These are phyloP conservation scores for fruit fly (Drosophila melanogaster) DNA, from an alignment of 1,140 invertebrate species.

Conservation along the genomic window DNA sequence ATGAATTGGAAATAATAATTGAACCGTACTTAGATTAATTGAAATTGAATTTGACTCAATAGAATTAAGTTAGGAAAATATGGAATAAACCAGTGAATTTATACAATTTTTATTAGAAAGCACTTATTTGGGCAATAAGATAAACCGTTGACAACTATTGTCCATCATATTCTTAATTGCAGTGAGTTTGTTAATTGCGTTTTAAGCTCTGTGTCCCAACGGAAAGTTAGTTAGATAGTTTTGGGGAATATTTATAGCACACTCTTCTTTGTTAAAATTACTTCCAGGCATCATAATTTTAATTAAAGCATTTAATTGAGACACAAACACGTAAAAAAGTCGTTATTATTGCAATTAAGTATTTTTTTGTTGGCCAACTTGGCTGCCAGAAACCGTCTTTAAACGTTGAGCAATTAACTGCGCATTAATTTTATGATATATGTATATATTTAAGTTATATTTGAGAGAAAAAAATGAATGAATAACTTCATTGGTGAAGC, in stretches of 20 bases:
- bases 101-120: too few relatives aligned
- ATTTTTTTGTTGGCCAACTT: slow-evolving; percentile 35
- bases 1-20: slow-evolving; percentile 13
- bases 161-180: background rate
- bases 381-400: slow-evolving; percentile 26
- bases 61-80: too few relatives aligned
- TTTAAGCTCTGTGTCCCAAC: slow-evolving; percentile 1
- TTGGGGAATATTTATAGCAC: slow-evolving; percentile 14
- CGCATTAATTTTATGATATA: slow-evolving; percentile 31
- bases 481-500: slow-evolving; percentile 41
- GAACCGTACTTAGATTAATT: background rate
- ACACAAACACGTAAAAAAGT: slow-evolving; percentile 61
- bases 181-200: background rate
- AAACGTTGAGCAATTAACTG: slow-evolving; percentile 43
- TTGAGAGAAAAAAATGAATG: slow-evolving; percentile 4
- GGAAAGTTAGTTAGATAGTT: slow-evolving; percentile 8
- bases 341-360: slow-evolving; percentile 56
- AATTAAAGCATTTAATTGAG: slow-evolving; percentile 57
- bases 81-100: too few relatives aligned
- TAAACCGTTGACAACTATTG: too few relatives aligned
- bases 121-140: too few relatives aligned
- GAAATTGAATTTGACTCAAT: background rate
- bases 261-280: slow-evolving; percentile 25
- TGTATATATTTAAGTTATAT: slow-evolving; percentile 8
- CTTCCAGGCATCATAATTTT: slow-evolving; percentile 47